Evolutionary conservation across 2,113 vertebrate genomes (phyloP), one percentile per base, ranked within the genome.

Genomic region (Pogona vitticeps): DNA sequence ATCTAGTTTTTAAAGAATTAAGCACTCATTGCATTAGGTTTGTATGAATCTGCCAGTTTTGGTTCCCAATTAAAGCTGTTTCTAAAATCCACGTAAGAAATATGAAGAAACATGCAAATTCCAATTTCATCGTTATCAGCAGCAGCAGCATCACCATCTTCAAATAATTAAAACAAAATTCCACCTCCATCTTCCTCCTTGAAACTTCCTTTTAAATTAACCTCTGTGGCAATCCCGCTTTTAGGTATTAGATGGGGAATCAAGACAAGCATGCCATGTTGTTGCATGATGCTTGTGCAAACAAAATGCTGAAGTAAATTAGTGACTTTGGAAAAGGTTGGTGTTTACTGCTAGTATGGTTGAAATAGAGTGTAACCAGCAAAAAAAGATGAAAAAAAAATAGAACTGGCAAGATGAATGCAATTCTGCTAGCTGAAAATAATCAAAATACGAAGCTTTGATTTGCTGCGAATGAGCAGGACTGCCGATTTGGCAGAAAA

Each of bases 401-500:
- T 46, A 90, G 85, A 91, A 85, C 85, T 77, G 80, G 87, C 1
- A 36, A 89, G 85, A 86, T 90, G 88, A 89, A 92, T 93, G 90
- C 86, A 80, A 86, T 78, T 91, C 89, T 86, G 23, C 76, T 46
- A 15, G 31, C 17, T 82, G 58, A 67, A 83, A 89, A 36, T 86
- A 67, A 85, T 82, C 73, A 90, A 88, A 93, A 92, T 93, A 91
- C 89, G 93, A 88, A 89, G 40, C 88, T 84, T 75, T 84, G 40
- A 67, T 88, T 80, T 75, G 77, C 40, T 28, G 67, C 33, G 18
- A 72, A 52, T 83, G 17, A 80, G 36, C 76, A 73, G 79, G 78
- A 67, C 86, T 10, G 0, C 73, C 3, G 36, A 56, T 80, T 56
- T 67, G 59, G 81, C 56, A 94, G 78, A 82, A 89, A 88, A 82